Base-by-base conservation (phyloP, 2,888 invertebrate genomes). In the Chesias legatella region DNA sequence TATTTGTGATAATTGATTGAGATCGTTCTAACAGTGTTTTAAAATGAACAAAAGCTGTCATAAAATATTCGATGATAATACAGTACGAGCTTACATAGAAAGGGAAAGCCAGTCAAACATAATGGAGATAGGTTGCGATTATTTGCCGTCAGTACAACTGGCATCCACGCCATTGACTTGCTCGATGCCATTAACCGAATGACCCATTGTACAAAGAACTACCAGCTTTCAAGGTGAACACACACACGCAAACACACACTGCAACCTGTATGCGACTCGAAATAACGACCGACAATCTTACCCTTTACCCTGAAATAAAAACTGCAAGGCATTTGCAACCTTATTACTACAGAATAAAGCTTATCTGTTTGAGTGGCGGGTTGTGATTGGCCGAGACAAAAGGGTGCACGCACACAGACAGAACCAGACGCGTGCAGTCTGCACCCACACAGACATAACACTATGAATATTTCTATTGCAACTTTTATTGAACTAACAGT, bases 151-250 rank as follows among this genome's bases (percentile, higher is more conserved):
- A 56, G 58, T 86, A 77, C 76, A 41, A 34, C 51, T 63, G 56
- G 74, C 79, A 77, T 81, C 77, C 80, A 73, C 85, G 85, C 85
- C 86, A 86, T 88, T 86, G 86, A 86, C 85, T 88, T 75, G 76
- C 77, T 79, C 74, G 84, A 74, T 83, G 88, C 84, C 88, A 88
- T 88, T 88, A 89, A 86, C 88, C 88, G 88, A 88, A 88, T 89
- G 86, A 88, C 88, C 88, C 82, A 88, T 84, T 88, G 85, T 85
- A 88, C 88, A 88, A 88, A 88, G 88, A 83, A 80, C 80, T 78
- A 75, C 72, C 79, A 67, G 73, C 79, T 83, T 85, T 86, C 88
- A 89, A 89, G 88, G 88, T 88, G 86, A 88, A 88, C 80, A 1
- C 83, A 82, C 81, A 88, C 86, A 73, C 34, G 0, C 46, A 59